These are phyloP conservation scores for Daptonema setosum DNA, from an alignment of 2,888 invertebrate genomes.

Conservation along the genomic window DNA sequence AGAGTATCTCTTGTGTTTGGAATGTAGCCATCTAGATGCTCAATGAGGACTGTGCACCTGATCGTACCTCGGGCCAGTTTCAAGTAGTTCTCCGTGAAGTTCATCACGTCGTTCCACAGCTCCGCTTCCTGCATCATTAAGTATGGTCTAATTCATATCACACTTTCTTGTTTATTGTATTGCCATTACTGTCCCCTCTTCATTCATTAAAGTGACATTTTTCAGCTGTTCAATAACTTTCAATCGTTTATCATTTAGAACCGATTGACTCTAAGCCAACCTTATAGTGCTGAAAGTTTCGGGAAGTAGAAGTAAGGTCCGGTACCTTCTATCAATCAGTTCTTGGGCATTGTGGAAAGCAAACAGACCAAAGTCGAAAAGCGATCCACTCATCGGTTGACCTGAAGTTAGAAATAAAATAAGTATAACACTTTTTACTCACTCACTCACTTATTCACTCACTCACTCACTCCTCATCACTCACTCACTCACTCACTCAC, in stretches of 20 bases:
- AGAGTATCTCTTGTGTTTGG: slow-evolving; percentile 47
- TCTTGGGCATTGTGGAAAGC: slow-evolving; percentile 41
- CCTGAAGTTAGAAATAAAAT: too few relatives aligned
- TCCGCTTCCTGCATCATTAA: slow-evolving; percentile 35
- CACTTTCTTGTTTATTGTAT: not conserved
- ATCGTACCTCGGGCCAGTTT: slow-evolving; percentile 38
- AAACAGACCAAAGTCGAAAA: slow-evolving; percentile 47
- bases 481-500: too few relatives aligned
- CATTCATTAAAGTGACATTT: too few relatives aligned
- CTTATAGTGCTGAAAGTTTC: slow-evolving; percentile 41
- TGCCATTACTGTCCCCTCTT: not conserved
- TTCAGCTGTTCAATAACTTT: too few relatives aligned
- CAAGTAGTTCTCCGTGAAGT: slow-evolving; percentile 37
- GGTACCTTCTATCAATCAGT: slow-evolving; percentile 28
- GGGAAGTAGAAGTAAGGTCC: slow-evolving; percentile 52
- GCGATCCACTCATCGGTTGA: slow-evolving; percentile 37
- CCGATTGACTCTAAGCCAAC: not conserved
- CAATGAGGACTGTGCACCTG: slow-evolving; percentile 39
- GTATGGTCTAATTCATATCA: not conserved
- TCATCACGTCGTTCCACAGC: slow-evolving; percentile 48
- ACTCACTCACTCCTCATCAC: too few relatives aligned
- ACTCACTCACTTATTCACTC: too few relatives aligned
- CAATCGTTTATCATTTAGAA: not conserved
- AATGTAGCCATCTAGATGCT: slow-evolving; percentile 47
- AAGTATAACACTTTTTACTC: too few relatives aligned